Evolutionary conservation across 2,888 invertebrate genomes (phyloP).

Genomic region (Apantesis nais): DNA sequence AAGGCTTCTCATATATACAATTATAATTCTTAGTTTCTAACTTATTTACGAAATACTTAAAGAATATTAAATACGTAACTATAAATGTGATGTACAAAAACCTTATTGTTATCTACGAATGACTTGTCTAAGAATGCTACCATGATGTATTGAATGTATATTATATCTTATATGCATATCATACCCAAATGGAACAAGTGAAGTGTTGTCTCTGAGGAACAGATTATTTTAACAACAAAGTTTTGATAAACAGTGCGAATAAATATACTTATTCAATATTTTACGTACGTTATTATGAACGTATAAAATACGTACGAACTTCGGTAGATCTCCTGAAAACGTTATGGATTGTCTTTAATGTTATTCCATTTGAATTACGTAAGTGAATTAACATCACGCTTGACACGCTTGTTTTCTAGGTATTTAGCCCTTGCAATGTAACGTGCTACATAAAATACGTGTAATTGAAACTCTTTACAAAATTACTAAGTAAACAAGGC

Average conservation of each 20-base stretch:
- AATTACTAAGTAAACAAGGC: not conserved
- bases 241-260: too few relatives aligned
- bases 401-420: not conserved
- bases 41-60: not conserved
- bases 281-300: not conserved
- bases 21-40: constrained; percentile 26
- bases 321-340: not conserved
- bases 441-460: not conserved
- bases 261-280: not conserved
- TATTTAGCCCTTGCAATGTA: not conserved
- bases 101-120: not conserved
- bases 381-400: not conserved
- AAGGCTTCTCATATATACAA: constrained; percentile 62
- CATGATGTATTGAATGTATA: not conserved
- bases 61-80: not conserved
- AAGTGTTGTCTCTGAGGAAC: not conserved
- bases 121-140: not conserved
- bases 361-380: not conserved
- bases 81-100: constrained; percentile 5
- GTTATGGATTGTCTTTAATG: not conserved
- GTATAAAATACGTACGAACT: too few relatives aligned
- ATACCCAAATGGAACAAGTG: not conserved
- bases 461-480: too few relatives aligned
- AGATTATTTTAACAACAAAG: not conserved
- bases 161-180: too few relatives aligned